A percentile compares a stretch with the other conserved stretches of the same genome.
Evolutionary conservation across 2,888 invertebrate genomes (phyloP).

Genomic region (Pilophorus perplexus): DNA sequence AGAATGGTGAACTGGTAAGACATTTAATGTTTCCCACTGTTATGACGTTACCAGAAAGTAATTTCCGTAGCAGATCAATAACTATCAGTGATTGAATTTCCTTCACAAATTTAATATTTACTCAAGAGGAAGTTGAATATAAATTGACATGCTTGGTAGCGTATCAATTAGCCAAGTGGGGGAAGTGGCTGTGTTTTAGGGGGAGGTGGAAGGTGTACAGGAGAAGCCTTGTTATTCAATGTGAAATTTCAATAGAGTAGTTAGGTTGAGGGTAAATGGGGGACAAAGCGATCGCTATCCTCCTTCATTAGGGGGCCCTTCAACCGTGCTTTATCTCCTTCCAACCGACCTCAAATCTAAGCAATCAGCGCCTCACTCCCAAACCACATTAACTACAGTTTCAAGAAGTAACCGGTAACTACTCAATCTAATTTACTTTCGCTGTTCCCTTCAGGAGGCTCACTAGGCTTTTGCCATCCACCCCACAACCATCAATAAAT

Average conservation of each 20-base stretch:
- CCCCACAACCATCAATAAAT: no score
- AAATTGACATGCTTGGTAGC: constrained; percentile 6
- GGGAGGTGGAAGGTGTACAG: constrained; percentile 18
- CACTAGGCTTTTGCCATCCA: no score
- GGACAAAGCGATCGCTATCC: constrained; percentile 38
- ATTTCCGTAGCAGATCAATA: no score
- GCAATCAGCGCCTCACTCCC: constrained; percentile 34
- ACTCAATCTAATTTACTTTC: constrained; percentile 36
- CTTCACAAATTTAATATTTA: no score
- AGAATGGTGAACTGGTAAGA: no score
- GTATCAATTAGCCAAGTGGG: constrained; percentile 18
- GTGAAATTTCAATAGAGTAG: constrained; percentile 37
- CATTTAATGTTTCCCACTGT: no score
- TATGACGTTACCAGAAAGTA: no score
- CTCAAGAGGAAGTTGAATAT: background rate
- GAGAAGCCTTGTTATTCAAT: constrained; percentile 29
- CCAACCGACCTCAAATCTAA: constrained; percentile 38
- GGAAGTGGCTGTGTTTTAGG: constrained; percentile 18
- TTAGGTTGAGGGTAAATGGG: constrained; percentile 26
- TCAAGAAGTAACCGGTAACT: constrained; percentile 40
- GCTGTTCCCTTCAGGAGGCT: constrained; percentile 15
- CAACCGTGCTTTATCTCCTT: constrained; percentile 36
- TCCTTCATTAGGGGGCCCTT: constrained; percentile 36
- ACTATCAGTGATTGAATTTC: no score
- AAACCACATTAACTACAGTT: constrained; percentile 37